These are phyloP conservation scores for Pinna nobilis DNA, from an alignment of 1,140 invertebrate species.

Conservation along the genomic window DNA sequence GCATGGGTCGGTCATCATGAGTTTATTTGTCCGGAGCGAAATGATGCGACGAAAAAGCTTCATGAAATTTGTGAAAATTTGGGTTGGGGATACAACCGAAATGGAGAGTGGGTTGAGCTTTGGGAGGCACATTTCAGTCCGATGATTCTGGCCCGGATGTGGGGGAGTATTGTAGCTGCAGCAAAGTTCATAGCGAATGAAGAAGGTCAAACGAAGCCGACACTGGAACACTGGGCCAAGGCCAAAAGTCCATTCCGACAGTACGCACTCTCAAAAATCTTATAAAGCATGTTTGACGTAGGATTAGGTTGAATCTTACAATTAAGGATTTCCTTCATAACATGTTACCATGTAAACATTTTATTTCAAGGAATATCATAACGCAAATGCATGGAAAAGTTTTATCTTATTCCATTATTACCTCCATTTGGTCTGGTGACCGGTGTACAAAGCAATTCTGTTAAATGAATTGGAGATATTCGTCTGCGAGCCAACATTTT, in stretches of 20 bases:
- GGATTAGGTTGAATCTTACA: not conserved
- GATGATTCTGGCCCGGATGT: slow-evolving; percentile 62
- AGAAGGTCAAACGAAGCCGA: slow-evolving; percentile 45
- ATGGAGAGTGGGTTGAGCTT: slow-evolving; percentile 49
- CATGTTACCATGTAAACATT: too few relatives aligned
- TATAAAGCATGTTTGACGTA: too few relatives aligned
- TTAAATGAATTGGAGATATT: too few relatives aligned
- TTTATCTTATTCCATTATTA: too few relatives aligned
- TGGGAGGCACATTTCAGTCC: slow-evolving; percentile 65
- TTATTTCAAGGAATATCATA: too few relatives aligned
- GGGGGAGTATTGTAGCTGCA: slow-evolving; percentile 59
- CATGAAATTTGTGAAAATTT: slow-evolving; percentile 61
- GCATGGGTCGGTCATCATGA: slow-evolving; percentile 64
- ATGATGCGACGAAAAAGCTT: slow-evolving; percentile 49
- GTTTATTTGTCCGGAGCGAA: slow-evolving; percentile 63
- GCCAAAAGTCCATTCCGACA: slow-evolving; percentile 65
- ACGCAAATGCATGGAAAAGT: too few relatives aligned
- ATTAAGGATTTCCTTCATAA: too few relatives aligned
- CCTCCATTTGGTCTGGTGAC: too few relatives aligned
- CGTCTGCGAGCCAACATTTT: too few relatives aligned
- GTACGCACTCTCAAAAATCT: slow-evolving; percentile 52
- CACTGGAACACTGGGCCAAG: slow-evolving; percentile 63
- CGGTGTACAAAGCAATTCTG: too few relatives aligned
- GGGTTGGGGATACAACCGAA: slow-evolving; percentile 48
- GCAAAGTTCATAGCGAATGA: slow-evolving; percentile 56